A percentile compares a stretch with the other conserved stretches of the same genome.
Conservation (phyloP, 2,888 invertebrate genomes). For the Drosophila dives region DNA sequence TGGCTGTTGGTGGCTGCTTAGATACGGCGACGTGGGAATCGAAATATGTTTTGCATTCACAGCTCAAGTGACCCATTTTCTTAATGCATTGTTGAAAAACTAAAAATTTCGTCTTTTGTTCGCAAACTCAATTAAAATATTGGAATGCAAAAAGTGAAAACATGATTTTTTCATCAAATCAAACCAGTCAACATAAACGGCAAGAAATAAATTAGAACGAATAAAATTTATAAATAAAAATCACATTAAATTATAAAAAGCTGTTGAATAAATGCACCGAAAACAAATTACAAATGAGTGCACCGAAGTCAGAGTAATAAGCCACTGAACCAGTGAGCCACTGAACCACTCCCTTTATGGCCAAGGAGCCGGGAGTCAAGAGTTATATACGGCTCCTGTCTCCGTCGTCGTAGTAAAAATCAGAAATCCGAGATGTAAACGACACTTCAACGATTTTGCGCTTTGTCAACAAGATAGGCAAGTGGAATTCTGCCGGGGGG, state of each 20-base stretch:
- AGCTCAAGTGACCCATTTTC: conserved; percentile 46
- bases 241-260: not conserved
- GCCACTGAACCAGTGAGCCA: conserved; percentile 24
- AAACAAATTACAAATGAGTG: not conserved
- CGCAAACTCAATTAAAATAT: not conserved
- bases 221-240: not conserved
- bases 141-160: not conserved
- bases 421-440: conserved; percentile 57
- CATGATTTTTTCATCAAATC: not conserved
- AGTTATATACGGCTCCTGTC: conserved; percentile 8
- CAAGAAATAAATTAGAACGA: not conserved
- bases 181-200: not conserved
- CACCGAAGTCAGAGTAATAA: conserved; percentile 14
- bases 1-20: not conserved
- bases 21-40: conserved; percentile 32
- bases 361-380: not conserved
- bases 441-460: conserved; percentile 56
- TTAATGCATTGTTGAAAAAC: conserved; percentile 15
- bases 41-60: conserved; percentile 32
- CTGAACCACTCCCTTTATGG: conserved; percentile 14
- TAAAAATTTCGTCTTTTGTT: conserved; percentile 1
- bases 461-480: conserved; percentile 48
- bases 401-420: conserved; percentile 3
- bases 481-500: not conserved
- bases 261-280: not conserved